Conservation (phyloP, 1,140 invertebrate species). For the Lysiphlebus fabarum region DNA sequence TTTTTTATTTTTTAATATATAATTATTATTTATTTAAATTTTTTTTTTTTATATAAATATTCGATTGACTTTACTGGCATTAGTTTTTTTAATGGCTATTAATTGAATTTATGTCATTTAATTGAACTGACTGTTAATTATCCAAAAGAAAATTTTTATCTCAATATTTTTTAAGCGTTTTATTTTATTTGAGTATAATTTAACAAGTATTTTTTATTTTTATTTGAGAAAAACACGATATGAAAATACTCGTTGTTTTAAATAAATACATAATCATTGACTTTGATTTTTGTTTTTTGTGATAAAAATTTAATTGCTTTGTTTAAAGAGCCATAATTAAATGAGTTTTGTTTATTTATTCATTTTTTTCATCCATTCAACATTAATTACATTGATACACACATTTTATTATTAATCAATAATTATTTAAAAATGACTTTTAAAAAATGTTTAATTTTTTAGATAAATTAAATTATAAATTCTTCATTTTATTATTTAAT, state of each 20-base stretch:
- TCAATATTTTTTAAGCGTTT: conserved; percentile 5
- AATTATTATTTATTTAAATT: conserved; percentile 9
- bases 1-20: conserved; percentile 18
- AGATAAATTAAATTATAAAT: no score
- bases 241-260: conserved; percentile 24
- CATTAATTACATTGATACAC: no score
- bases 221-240: conserved; percentile 5
- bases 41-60: conserved; percentile 39
- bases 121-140: conserved; percentile 6
- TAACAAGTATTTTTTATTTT: not conserved
- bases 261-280: conserved; percentile 12
- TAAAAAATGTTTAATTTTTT: no score
- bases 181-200: not conserved
- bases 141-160: not conserved
- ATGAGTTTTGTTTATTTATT: not conserved
- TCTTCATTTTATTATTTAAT: no score
- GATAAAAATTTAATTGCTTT: not conserved
- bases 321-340: no score
- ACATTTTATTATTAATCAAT: no score
- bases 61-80: conserved; percentile 48
- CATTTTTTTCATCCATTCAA: not conserved
- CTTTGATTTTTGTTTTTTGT: not conserved
- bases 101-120: conserved; percentile 3
- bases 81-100: conserved; percentile 27
- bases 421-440: no score